A percentile compares a stretch with the other conserved stretches of the same genome.
Conservation (phyloP, 2,888 invertebrate genomes). For the Ptychoptera contaminata region DNA sequence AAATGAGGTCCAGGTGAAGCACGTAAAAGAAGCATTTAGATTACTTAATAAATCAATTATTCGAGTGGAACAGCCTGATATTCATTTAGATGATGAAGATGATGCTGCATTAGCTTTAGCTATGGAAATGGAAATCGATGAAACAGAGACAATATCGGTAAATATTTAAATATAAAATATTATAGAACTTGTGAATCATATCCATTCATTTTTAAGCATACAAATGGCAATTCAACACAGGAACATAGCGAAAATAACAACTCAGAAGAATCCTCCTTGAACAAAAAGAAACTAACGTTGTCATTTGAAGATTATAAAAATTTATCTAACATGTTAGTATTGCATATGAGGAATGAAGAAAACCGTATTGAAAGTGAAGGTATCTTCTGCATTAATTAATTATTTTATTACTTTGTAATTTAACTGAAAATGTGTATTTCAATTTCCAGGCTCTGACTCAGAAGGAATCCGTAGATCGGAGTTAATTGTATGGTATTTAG, state of each 20-base stretch:
- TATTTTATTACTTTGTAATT: too few species aligned
- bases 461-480: conserved; percentile 64
- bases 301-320: conserved; percentile 90
- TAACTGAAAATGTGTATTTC: conserved; percentile 13
- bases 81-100: conserved; percentile 75
- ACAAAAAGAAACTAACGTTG: conserved; percentile 60
- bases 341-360: conserved; percentile 80
- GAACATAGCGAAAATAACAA: conserved; percentile 9
- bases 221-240: conserved; percentile 16
- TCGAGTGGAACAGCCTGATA: conserved; percentile 94
- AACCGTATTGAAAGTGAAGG: conserved; percentile 46
- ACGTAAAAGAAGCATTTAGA: conserved; percentile 83
- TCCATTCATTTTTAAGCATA: neutral
- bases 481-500: conserved; percentile 86
- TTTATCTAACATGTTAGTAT: conserved; percentile 78
- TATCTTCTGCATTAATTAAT: conserved; percentile 13
- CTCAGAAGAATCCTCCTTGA: conserved; percentile 16
- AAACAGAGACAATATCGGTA: conserved; percentile 31
- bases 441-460: conserved; percentile 23
- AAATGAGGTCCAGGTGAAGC: conserved; percentile 70
- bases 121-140: conserved; percentile 39
- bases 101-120: conserved; percentile 21
- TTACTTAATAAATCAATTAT: conserved; percentile 93
- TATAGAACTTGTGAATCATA: conserved; percentile 4
- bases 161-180: conserved; percentile 12